Conservation (phyloP, 2,797 vertebrate species). For the Danio tinwini region DNA sequence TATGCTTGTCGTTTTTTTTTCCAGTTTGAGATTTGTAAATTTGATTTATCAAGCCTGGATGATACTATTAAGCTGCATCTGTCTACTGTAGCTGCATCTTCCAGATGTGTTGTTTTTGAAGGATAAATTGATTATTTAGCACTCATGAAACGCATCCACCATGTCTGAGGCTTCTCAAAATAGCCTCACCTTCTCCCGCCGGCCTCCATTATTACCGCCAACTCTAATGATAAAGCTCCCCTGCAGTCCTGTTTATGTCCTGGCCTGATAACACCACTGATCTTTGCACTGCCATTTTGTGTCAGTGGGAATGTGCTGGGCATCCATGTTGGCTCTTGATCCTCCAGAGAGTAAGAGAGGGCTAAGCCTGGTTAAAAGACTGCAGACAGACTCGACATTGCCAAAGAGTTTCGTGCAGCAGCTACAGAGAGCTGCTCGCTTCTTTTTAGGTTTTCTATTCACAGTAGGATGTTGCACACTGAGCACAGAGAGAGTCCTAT, state of each 20-base stretch:
- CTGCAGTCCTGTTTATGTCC: conserved; percentile 56
- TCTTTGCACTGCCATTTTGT: conserved; percentile 66
- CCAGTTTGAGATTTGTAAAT: conserved; percentile 17
- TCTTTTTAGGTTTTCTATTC: neutral
- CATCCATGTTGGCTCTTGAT: conserved; percentile 62
- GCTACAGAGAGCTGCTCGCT: conserved; percentile 22
- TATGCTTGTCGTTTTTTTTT: neutral
- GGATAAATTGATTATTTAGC: conserved; percentile 53
- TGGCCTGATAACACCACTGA: conserved; percentile 60
- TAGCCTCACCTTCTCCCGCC: conserved; percentile 40
- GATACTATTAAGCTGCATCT: conserved; percentile 24
- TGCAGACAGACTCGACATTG: conserved; percentile 42
- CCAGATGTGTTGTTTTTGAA: conserved; percentile 53
- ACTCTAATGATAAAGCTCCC: conserved; percentile 39
- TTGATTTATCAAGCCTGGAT: conserved; percentile 16
- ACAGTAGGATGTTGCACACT: neutral
- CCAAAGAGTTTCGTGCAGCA: conserved; percentile 42
- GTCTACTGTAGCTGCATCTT: conserved; percentile 3
- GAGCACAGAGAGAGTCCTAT: no score
- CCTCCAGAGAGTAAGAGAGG: conserved; percentile 48
- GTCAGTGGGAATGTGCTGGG: conserved; percentile 59
- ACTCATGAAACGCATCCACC: conserved; percentile 43
- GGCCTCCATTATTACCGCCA: conserved; percentile 12
- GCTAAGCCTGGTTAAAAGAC: conserved; percentile 58
- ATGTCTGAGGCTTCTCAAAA: conserved; percentile 35